Evolutionary conservation across 2,888 invertebrate species (phyloP), one percentile per base, ranked within the genome.

Genomic region (Amorpha juglandis): DNA sequence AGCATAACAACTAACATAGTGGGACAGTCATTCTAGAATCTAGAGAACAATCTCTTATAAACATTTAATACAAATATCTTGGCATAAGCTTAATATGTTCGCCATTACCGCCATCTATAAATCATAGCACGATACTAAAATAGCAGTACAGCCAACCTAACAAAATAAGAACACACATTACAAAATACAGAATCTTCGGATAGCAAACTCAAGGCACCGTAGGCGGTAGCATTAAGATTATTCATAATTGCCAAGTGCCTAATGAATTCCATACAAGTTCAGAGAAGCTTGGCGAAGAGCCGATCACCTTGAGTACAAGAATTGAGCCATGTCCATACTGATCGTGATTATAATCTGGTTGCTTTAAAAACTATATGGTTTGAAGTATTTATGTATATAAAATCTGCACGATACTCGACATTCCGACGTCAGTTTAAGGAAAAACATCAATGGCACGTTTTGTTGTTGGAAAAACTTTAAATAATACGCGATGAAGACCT

Each of bases 201-300:
- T 35, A 50, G 16, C 35, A 33, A 35, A 51, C 63, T 14, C 63
- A 21, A 51, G 63, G 51, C 51, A 51, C 6, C 38, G 38, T 38
- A 63, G 51, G 51, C 63, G 51, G 51, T 48, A 48, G 33, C 48
- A 35, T 48, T 51, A 38, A 35, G 51, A 51, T 63, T 63, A 55
- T 55, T 53, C 52, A 55, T 58, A 58, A 67, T 67, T 58, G 16
- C 55, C 53, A 63, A 53, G 52, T 64, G 51, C 42, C 50, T 65
- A 65, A 63, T 55, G 62, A 55, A 68, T 71, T 68, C 66, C 68
- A 48, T 62, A 51, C 69, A 65, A 67, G 71, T 64, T 67, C 68
- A 63, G 66, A 63, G 62, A 67, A 67, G 66, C 67, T 52, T 58
- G 7, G 58, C 45, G 63, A 66, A 63, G 63, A 62, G 67, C 65